Base-by-base conservation (phyloP, 2,797 vertebrate genomes). In the Craterocephalus amniculus region DNA sequence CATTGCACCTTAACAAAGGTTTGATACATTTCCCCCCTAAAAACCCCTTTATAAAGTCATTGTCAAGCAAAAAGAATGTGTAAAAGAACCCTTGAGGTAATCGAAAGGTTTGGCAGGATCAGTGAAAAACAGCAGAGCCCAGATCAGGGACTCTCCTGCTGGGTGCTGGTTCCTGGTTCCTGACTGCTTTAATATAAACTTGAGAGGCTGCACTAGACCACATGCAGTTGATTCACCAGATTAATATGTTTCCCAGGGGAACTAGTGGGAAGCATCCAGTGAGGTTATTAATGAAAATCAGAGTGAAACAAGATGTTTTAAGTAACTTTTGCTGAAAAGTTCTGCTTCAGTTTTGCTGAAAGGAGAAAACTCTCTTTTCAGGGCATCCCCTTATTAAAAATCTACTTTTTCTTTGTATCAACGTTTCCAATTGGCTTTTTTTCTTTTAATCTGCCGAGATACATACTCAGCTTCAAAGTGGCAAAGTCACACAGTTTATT, bases 1-100 rank as follows among this genome's bases (percentile, higher is more conserved):
- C 12, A 4, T 40, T 40, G 13, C 38, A 40, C 16, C 4, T 16
- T 57, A 72, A 73, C 40, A 69, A 78, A 64, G 70, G 10, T 1
- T 68, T 63, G 29, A 70, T 59, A 75, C 55, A 64, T 48, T 70
- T 84, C 68, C 83, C 81, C 83, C 70, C 76, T 82, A 24, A 66
- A 62, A 71, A 60, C 8, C 51, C 38, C 51, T 57, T 56, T 2
- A 16, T 76, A 61, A 80, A 71, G 69, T 67, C 57, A 74, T 29
- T 16, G 26, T 70, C 67, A 52, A 79, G 27, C 34, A 64, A 29
- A 57, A 74, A 52, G 49, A 69, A 27, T 60, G 72, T 72, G 62
- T 65, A 51, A 64, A 80, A 72, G 63, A 63, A 60, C 72, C 63
- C 31, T 18, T 56, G 65, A 76, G 40, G 48, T 72, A 57, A 80